Conservation (phyloP, 2,797 vertebrate genomes). For the Myripristis murdjan region DNA sequence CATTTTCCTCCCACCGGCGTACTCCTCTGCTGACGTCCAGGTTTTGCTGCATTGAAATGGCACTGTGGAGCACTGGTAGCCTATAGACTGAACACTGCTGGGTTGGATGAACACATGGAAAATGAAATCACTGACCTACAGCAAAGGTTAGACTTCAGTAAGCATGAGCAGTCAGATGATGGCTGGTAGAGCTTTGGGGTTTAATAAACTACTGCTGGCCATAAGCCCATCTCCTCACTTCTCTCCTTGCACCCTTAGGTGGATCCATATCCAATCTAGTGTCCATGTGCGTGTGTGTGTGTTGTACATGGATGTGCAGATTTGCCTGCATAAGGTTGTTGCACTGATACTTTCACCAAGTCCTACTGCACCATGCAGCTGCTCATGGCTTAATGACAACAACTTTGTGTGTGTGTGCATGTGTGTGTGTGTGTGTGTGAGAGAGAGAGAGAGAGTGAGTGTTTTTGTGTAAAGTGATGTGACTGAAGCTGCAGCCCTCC, state of each 20-base stretch:
- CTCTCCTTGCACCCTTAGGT: slow-evolving; percentile 33
- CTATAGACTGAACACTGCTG: slow-evolving; percentile 59
- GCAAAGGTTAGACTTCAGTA: slow-evolving; percentile 77
- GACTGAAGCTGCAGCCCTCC: slow-evolving; percentile 38
- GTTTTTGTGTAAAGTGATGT: slow-evolving; percentile 11
- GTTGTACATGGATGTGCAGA: slow-evolving; percentile 16
- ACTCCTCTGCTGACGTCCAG: slow-evolving; percentile 59
- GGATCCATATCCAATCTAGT: no score
- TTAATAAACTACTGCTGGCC: slow-evolving; percentile 73
- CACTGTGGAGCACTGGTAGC: slow-evolving; percentile 42
- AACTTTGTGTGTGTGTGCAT: neutral
- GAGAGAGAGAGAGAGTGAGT: slow-evolving; percentile 19
- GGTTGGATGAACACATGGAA: slow-evolving; percentile 66
- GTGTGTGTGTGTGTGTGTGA: slow-evolving; percentile 14
- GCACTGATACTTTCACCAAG: neutral
- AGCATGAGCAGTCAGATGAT: slow-evolving; percentile 72
- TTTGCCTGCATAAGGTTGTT: slow-evolving; percentile 13
- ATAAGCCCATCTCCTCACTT: slow-evolving; percentile 62
- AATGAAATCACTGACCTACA: slow-evolving; percentile 81
- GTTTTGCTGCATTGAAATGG: slow-evolving; percentile 61
- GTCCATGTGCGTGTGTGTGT: neutral
- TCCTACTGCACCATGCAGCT: neutral
- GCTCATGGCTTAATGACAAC: slow-evolving; percentile 3
- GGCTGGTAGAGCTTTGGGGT: slow-evolving; percentile 48
- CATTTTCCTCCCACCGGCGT: slow-evolving; percentile 36